These are phyloP conservation scores for Drosophila helvetica DNA, from an alignment of 2,888 invertebrate species.

Conservation along the genomic window DNA sequence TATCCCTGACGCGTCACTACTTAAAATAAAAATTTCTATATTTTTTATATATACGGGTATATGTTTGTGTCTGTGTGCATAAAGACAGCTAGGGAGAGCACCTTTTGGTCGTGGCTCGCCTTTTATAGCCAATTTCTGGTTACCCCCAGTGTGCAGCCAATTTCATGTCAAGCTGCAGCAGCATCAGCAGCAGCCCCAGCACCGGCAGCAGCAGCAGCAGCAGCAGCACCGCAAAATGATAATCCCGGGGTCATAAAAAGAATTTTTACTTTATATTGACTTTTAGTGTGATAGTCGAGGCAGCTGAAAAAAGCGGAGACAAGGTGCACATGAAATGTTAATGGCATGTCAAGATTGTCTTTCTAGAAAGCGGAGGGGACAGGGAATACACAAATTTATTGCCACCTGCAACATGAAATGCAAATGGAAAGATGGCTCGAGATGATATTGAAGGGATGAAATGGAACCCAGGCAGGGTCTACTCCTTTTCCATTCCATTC, in stretches of 20 bases:
- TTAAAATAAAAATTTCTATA: constrained; percentile 79
- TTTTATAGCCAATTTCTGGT: constrained; percentile 78
- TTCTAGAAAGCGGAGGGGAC: constrained; percentile 18
- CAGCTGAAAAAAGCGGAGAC: constrained; percentile 57
- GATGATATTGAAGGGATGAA: constrained; percentile 5
- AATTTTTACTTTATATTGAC: constrained; percentile 79
- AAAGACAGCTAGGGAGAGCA: constrained; percentile 45
- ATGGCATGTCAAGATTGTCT: constrained; percentile 76
- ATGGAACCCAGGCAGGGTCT: background rate
- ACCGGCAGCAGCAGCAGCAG: constrained; percentile 59
- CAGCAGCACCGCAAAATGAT: constrained; percentile 66
- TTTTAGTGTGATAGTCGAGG: constrained; percentile 75
- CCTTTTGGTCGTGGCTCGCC: constrained; percentile 67
- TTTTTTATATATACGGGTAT: constrained; percentile 50
- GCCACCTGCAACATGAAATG: constrained; percentile 46
- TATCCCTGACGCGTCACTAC: constrained; percentile 79
- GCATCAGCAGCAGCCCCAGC: constrained; percentile 47
- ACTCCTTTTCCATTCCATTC: constrained; percentile 8
- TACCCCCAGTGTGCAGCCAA: constrained; percentile 30
- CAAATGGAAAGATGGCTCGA: constrained; percentile 36
- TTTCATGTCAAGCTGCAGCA: constrained; percentile 40
- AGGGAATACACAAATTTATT: constrained; percentile 57
- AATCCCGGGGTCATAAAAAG: constrained; percentile 79
- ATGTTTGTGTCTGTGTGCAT: background rate
- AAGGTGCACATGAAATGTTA: constrained; percentile 79